These are phyloP conservation scores for Tetraneura akinire DNA, from an alignment of 1,140 invertebrate species.

Conservation along the genomic window DNA sequence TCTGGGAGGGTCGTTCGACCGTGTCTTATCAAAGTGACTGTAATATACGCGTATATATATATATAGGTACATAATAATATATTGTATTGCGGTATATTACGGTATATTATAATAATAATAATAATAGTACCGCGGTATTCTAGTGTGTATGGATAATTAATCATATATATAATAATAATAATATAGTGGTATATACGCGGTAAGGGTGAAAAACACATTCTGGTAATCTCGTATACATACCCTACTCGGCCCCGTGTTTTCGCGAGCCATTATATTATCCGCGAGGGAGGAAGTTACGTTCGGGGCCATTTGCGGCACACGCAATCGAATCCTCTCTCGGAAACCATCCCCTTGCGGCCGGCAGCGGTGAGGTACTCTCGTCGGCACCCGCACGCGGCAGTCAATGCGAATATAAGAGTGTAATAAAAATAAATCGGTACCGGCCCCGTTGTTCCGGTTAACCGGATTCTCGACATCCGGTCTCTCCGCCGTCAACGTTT, in stretches of 20 bases:
- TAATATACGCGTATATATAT: no score
- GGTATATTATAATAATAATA: no score
- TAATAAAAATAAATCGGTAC: constrained; percentile 40
- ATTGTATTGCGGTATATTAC: no score
- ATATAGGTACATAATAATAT: no score
- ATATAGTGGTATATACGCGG: no score
- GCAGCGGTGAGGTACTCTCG: background rate
- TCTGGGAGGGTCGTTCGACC: no score
- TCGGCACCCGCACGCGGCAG: background rate
- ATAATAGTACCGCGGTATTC: no score
- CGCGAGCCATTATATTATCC: constrained; percentile 4
- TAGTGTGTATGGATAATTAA: constrained; percentile 31
- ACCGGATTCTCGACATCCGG: constrained; percentile 31
- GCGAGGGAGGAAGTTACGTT: background rate
- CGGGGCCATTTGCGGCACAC: background rate
- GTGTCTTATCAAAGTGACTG: constrained; percentile 17
- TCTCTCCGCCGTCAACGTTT: background rate
- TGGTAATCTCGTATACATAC: no score
- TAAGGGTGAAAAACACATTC: constrained; percentile 3
- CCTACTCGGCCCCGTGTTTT: background rate
- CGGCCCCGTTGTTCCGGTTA: constrained; percentile 21
- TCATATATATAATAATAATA: no score
- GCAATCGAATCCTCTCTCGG: constrained; percentile 30
- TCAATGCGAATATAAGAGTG: background rate
- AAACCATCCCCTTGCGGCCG: background rate